Base-by-base conservation (phyloP, 2,888 invertebrate species). In the Timandra comae region DNA sequence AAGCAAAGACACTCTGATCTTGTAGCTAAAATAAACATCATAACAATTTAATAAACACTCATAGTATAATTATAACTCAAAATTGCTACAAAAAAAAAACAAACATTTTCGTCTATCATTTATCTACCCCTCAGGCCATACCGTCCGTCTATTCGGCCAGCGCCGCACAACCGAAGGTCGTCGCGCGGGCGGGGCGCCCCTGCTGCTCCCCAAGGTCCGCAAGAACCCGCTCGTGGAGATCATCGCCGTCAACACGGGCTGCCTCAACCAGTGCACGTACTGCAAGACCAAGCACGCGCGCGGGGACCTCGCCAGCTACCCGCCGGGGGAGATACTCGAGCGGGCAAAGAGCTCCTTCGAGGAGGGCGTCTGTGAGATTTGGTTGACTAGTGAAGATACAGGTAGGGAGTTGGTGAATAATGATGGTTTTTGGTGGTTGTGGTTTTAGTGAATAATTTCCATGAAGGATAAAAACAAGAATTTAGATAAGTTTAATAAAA, bases 201-300 rank as follows among this genome's bases (percentile, higher is more conserved):
- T 99, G 0, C 87, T 91, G 3, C 81, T 99, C 7, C 99, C 99
- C 0, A 99, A 99, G 86, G 93, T 99, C 7, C 88, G 99, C 30
- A 93, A 95, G 62, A 99, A 99, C 78, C 97, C 97, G 0, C 86
- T 99, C 0, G 93, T 99, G 38, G 99, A 99, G 87, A 99, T 99
- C 34, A 97, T 98, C 38, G 92, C 98, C 0, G 96, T 98, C 27
- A 98, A 96, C 70, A 96, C 97, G 0, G 98, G 98, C 0, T 99
- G 99, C 57, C 82, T 99, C 2, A 99, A 99, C 81, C 97, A 98
- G 61, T 99, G 99, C 71, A 98, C 99, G 0, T 99, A 99, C 64
- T 99, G 99, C 67, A 99, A 99, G 78, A 99, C 98, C 0, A 98
- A 98, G 65, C 97, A 98, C 71, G 99, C 99, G 0, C 79, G 99